Evolutionary conservation across 2,888 invertebrate genomes (phyloP).

Genomic region (Drosophila pseudotalamancana): DNA sequence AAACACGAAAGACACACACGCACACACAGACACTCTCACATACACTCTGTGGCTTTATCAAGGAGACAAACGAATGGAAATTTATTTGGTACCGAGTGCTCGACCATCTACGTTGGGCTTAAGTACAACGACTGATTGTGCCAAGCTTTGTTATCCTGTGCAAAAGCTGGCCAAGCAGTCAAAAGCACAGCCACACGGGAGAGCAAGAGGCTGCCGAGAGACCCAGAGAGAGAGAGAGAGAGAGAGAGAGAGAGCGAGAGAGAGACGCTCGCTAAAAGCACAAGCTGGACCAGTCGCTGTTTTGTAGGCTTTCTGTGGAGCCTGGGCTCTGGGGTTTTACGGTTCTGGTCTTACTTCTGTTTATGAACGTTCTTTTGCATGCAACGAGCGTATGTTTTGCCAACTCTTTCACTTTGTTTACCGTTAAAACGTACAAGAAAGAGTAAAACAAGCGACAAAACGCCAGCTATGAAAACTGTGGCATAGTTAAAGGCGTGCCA

Average conservation of each 20-base stretch:
- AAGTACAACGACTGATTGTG: conserved; percentile 78
- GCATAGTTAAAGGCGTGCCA: conserved; percentile 30
- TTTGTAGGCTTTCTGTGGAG: neutral
- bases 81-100: neutral
- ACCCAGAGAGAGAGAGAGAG: too few relatives aligned
- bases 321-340: neutral
- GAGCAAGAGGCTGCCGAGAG: conserved; percentile 5
- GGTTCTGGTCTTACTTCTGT: conserved; percentile 21
- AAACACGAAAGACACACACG: conserved; percentile 20
- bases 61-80: conserved; percentile 25
- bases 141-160: conserved; percentile 77
- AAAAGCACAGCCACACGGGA: conserved; percentile 53
- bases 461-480: conserved; percentile 38
- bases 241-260: conserved; percentile 5
- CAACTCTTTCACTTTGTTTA: conserved; percentile 69
- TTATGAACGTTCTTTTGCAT: conserved; percentile 61
- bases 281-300: conserved; percentile 32
- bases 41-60: conserved; percentile 31
- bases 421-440: conserved; percentile 46
- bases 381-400: conserved; percentile 68
- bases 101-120: conserved; percentile 69
- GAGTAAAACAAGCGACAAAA: conserved; percentile 37
- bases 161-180: conserved; percentile 53
- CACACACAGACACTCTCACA: conserved; percentile 7
- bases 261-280: conserved; percentile 16